Evolutionary conservation across 2,888 invertebrate genomes (phyloP).

Genomic region (Chalcis sispes): DNA sequence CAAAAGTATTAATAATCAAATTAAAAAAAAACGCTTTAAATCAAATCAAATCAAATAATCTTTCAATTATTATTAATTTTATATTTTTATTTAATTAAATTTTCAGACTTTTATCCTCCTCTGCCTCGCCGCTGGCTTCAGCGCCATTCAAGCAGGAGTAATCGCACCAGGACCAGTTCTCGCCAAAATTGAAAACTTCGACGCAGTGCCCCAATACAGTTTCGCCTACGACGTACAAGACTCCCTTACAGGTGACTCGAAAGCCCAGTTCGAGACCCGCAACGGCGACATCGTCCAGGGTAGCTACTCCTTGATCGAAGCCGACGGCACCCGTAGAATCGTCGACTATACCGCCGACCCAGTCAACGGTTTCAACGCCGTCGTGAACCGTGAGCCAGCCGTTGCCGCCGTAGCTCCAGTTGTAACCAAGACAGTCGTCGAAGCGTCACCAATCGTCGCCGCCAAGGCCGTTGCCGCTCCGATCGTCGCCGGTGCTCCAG

Average conservation of each 20-base stretch:
- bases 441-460: slow-evolving; percentile 28
- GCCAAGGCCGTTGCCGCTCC: neutral
- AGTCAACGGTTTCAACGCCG: slow-evolving; percentile 60
- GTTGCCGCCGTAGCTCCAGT: slow-evolving; percentile 55
- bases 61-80: neutral
- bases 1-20: no score
- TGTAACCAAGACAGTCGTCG: slow-evolving; percentile 16
- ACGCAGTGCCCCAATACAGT: slow-evolving; percentile 69
- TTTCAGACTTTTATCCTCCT: slow-evolving; percentile 63
- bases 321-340: slow-evolving; percentile 71
- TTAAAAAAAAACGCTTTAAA: no score
- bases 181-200: slow-evolving; percentile 68
- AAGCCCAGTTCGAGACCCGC: slow-evolving; percentile 72
- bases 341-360: slow-evolving; percentile 72
- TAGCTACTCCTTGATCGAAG: slow-evolving; percentile 72
- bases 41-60: neutral
- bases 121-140: slow-evolving; percentile 81
- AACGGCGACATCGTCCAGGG: slow-evolving; percentile 72
- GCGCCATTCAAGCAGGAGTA: slow-evolving; percentile 78
- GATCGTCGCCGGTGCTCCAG: slow-evolving; percentile 47
- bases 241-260: slow-evolving; percentile 70
- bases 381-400: slow-evolving; percentile 57
- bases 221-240: slow-evolving; percentile 73
- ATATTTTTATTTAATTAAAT: no score
- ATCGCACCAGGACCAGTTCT: slow-evolving; percentile 70